These are phyloP conservation scores for Leptothorax acervorum DNA, from an alignment of 2,888 invertebrate species.

Conservation along the genomic window DNA sequence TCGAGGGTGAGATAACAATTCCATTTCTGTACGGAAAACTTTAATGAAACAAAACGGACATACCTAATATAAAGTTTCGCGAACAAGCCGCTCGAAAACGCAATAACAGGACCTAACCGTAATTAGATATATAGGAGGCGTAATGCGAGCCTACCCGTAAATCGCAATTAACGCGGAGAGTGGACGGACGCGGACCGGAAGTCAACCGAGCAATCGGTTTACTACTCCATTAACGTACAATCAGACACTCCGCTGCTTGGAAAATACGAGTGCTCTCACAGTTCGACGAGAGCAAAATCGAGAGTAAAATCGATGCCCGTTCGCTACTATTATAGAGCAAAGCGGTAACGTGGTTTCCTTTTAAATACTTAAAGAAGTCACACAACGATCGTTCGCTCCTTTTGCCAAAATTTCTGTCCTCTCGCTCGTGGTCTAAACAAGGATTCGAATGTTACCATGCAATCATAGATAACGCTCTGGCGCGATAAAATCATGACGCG, in stretches of 20 bases:
- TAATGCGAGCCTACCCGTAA: conserved; percentile 7
- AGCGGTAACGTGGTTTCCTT: conserved; percentile 5
- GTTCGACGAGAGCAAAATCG: conserved; percentile 50
- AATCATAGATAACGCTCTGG: neutral
- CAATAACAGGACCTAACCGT: neutral
- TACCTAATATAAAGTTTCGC: neutral
- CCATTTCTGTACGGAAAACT: neutral
- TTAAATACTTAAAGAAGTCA: conserved; percentile 9
- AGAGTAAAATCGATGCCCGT: conserved; percentile 60
- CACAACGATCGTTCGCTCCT: neutral
- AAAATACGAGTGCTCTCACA: conserved; percentile 48
- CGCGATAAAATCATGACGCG: neutral
- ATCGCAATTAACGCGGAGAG: conserved; percentile 24
- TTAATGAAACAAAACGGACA: neutral
- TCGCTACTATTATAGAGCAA: neutral
- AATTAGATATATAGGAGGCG: conserved; percentile 24
- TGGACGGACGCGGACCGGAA: conserved; percentile 37
- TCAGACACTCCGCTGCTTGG: conserved; percentile 57
- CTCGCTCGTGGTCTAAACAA: neutral
- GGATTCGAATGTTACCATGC: neutral
- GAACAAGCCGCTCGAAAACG: neutral
- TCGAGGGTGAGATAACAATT: neutral
- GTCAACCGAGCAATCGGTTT: conserved; percentile 59
- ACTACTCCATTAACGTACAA: conserved; percentile 63
- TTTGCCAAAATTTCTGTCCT: neutral